These are phyloP conservation scores for Todiramphus saurophagus DNA, from an alignment of 2,113 vertebrate genomes.

Conservation along the genomic window DNA sequence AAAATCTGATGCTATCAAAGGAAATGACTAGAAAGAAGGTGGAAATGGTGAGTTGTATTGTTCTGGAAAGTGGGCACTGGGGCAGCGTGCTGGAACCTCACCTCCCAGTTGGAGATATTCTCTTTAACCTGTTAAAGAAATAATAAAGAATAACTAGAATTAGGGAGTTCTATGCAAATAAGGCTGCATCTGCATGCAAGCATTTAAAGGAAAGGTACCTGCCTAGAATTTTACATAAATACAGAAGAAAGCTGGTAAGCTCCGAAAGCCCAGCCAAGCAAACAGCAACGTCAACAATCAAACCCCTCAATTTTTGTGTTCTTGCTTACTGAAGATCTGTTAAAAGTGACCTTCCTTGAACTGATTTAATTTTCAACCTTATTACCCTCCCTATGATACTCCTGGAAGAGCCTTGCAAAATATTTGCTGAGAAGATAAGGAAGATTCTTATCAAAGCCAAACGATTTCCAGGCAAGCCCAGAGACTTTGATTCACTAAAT, in stretches of 20 bases:
- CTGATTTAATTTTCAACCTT: neutral
- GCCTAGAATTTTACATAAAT: neutral
- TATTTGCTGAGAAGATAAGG: neutral
- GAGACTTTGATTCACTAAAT: neutral
- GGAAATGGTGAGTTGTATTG: neutral
- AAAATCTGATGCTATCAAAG: neutral
- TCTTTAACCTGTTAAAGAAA: neutral
- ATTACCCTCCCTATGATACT: neutral
- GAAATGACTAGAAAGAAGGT: neutral
- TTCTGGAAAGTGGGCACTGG: accelerated
- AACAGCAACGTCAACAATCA: neutral
- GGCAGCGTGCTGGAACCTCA: neutral
- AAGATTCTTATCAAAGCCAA: neutral
- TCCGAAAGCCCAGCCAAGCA: neutral
- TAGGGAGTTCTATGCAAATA: neutral
- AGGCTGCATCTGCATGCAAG: accelerated
- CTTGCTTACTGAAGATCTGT: neutral
- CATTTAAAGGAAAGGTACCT: neutral
- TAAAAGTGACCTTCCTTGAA: neutral
- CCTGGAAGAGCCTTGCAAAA: neutral
- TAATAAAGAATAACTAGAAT: neutral
- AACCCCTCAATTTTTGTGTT: neutral
- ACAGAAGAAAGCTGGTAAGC: neutral
- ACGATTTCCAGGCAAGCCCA: neutral
- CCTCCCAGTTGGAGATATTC: neutral